Conservation (phyloP, 2,113 vertebrate species). For the Nettapus auritus region DNA sequence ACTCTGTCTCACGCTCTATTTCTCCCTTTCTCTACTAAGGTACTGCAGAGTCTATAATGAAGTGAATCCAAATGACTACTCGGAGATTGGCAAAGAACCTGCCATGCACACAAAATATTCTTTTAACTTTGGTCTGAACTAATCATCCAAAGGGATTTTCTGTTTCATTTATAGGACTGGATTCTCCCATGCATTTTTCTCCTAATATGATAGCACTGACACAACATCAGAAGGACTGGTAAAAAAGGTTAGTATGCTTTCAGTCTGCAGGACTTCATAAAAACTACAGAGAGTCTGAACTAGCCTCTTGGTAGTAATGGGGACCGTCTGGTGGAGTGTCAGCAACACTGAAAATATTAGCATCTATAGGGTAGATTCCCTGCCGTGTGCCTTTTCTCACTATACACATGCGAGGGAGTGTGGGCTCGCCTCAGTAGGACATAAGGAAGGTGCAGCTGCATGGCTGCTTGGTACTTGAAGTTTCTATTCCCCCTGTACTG, state of each 20-base stretch:
- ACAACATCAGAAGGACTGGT: conserved; percentile 35
- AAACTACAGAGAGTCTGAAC: background rate
- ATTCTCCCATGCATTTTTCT: conserved; percentile 46
- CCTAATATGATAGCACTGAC: conserved; percentile 28
- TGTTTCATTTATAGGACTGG: conserved; percentile 46
- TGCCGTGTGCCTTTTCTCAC: background rate
- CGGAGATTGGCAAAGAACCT: conserved; percentile 67
- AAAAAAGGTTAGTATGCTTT: background rate
- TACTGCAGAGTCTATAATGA: conserved; percentile 71
- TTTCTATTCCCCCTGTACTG: background rate
- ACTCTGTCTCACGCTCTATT: conserved; percentile 64
- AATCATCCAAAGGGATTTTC: conserved; percentile 65
- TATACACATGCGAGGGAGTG: background rate
- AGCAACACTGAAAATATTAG: background rate
- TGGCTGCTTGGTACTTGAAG: background rate
- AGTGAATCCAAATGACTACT: conserved; percentile 76
- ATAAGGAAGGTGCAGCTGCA: background rate
- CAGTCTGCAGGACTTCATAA: background rate
- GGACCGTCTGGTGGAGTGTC: background rate
- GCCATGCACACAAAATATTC: conserved; percentile 74
- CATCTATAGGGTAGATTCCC: background rate
- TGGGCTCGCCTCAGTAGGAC: background rate
- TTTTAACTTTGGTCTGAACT: conserved; percentile 65
- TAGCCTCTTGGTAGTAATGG: background rate
- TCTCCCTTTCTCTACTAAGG: conserved; percentile 54